Evolutionary conservation across 2,888 invertebrate species (phyloP).

Genomic region (Maniola hyperantus): DNA sequence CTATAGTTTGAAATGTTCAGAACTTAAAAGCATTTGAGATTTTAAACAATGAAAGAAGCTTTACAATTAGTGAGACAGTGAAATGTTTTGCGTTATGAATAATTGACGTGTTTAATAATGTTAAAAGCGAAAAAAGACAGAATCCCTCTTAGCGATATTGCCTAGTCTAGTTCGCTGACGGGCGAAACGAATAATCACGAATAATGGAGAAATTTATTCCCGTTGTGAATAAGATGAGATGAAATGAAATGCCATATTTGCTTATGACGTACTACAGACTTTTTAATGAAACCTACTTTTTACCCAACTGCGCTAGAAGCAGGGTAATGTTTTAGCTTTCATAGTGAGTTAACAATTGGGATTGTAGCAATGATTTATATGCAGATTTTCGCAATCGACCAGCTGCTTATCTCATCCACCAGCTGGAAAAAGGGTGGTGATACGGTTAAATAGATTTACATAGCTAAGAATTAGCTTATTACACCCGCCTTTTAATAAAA

Average conservation of each 20-base stretch:
- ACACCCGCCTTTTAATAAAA: too few species aligned
- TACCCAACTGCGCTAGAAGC: background rate
- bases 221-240: slow-evolving; percentile 2
- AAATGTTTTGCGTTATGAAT: slow-evolving; percentile 8
- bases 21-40: background rate
- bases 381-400: too few species aligned
- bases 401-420: too few species aligned
- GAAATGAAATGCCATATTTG: slow-evolving; percentile 14
- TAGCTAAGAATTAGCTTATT: too few species aligned
- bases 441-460: too few species aligned
- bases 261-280: background rate
- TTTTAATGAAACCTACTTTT: slow-evolving; percentile 17
- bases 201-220: slow-evolving; percentile 5
- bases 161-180: slow-evolving; percentile 9
- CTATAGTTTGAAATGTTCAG: background rate
- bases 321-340: too few species aligned
- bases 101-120: slow-evolving; percentile 6
- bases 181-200: slow-evolving; percentile 10
- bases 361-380: too few species aligned
- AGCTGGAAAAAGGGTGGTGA: too few species aligned
- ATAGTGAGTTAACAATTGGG: too few species aligned
- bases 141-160: background rate
- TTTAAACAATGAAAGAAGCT: slow-evolving; percentile 2
- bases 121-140: slow-evolving; percentile 10
- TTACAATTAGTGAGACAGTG: background rate